phyloP scores from a whole-genome alignment of 2,797 vertebrate species.

The Sternotherus odoratus region DNA sequence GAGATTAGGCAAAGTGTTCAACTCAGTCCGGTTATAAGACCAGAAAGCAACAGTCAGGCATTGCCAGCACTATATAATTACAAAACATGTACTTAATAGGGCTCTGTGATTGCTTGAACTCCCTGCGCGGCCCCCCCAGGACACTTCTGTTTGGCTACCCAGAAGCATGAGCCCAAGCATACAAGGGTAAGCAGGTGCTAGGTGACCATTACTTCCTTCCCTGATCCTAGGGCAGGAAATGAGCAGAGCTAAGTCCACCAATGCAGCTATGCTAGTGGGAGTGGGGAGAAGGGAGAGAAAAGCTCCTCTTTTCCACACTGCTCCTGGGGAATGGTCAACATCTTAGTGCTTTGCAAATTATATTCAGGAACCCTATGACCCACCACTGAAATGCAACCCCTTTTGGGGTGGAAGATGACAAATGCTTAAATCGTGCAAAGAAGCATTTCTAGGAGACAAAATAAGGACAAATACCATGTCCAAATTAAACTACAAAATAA shows the following conservation, averaged over 20 bases:
- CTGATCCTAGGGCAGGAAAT: background rate
- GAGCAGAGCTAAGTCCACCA: background rate
- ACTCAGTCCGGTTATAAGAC: background rate
- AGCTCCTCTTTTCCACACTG: background rate
- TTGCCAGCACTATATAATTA: background rate
- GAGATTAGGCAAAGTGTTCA: background rate
- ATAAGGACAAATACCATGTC: background rate
- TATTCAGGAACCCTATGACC: background rate
- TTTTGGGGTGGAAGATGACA: background rate
- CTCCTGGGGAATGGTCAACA: background rate
- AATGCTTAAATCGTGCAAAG: background rate
- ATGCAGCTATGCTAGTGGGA: background rate
- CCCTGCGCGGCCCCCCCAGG: background rate
- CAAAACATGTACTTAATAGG: background rate
- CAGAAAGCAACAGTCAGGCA: background rate
- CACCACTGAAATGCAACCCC: background rate
- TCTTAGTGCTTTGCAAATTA: background rate
- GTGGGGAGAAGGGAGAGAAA: background rate
- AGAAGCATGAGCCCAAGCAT: too few species aligned
- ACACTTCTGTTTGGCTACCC: background rate
- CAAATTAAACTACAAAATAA: background rate
- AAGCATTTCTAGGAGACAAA: background rate
- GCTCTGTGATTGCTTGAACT: background rate
- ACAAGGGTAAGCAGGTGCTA: background rate
- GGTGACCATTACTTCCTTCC: background rate